Base-by-base conservation (phyloP, 2,797 vertebrate species). In the Microctenopoma steveboyesi region DNA sequence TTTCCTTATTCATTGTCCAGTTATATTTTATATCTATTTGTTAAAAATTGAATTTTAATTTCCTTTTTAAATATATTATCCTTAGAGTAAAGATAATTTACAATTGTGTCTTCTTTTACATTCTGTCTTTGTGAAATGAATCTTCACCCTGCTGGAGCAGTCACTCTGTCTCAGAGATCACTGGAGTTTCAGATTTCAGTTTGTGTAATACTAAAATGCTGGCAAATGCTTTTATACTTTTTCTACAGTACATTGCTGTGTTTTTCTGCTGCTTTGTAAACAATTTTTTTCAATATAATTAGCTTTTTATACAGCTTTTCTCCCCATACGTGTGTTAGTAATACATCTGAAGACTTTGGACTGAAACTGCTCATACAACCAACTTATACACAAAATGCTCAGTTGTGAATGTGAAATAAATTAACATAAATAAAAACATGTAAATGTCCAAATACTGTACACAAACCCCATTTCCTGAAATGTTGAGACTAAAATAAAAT, bases 231-330 rank as follows among this genome's bases (percentile, higher is more conserved):
- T 39, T 39, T 46, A 3, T 46, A 8, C 47, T 67, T 52, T 15
- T 22, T 65, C 13, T 40, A 2, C n/a, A 30, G 10, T 52, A 9
- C 45, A 5, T 51, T 42, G 7, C 16, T 39, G 13, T 53, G 11
- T 53, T 39, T 78, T 61, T 50, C 14, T 56, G 49, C 27, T 69
- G 7, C 28, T 54, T 28, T 57, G 15, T 47, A 61, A 45, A 48
- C 4, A 43, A 0, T 9, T 2, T n/a, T 7, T 54, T 39, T 59
- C 33, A 69, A 12, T 49, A 28, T 22, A 7, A 27, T 27, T 68
- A 13, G 35, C 18, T 63, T 79, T 74, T 79, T 18, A 66, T 74
- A 78, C 58, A 46, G 42, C 28, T 57, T 39, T 45, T 15, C 46
- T 49, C 33, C 54, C 33, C 5, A 37, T 39, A 39, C 2, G 27